These are phyloP conservation scores for Amyelois transitella DNA, from an alignment of 1,140 invertebrate genomes.

Conservation along the genomic window DNA sequence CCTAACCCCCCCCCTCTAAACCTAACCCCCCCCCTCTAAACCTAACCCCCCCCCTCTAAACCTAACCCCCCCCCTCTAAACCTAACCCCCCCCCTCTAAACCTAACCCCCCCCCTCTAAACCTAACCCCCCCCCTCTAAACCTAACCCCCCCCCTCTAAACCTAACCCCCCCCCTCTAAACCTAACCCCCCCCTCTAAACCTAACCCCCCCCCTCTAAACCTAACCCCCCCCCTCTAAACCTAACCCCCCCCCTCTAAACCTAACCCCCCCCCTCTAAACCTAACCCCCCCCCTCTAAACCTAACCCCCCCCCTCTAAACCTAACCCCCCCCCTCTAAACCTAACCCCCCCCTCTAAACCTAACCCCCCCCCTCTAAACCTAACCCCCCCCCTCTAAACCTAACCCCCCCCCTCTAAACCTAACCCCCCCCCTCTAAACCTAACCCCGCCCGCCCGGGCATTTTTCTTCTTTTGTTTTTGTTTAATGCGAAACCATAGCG, in stretches of 20 bases:
- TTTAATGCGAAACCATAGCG: too few species aligned
- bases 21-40: constrained; percentile 25
- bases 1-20: constrained; percentile 21
- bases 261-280: neutral
- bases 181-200: constrained; percentile 36
- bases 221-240: constrained; percentile 10
- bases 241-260: constrained; percentile 1
- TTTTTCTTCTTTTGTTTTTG: neutral
- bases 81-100: constrained; percentile 1
- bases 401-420: constrained; percentile 14
- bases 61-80: constrained; percentile 25
- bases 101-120: neutral
- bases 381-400: constrained; percentile 10
- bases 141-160: neutral
- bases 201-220: constrained; percentile 38
- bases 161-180: neutral
- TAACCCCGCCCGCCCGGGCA: constrained; percentile 8
- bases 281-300: neutral
- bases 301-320: neutral
- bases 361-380: constrained; percentile 18
- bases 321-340: neutral
- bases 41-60: constrained; percentile 18
- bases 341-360: constrained; percentile 9
- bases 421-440: constrained; percentile 10
- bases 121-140: constrained; percentile 1